Evolutionary conservation across 1,140 invertebrate species (phyloP).

Genomic region (Ooceraea biroi): DNA sequence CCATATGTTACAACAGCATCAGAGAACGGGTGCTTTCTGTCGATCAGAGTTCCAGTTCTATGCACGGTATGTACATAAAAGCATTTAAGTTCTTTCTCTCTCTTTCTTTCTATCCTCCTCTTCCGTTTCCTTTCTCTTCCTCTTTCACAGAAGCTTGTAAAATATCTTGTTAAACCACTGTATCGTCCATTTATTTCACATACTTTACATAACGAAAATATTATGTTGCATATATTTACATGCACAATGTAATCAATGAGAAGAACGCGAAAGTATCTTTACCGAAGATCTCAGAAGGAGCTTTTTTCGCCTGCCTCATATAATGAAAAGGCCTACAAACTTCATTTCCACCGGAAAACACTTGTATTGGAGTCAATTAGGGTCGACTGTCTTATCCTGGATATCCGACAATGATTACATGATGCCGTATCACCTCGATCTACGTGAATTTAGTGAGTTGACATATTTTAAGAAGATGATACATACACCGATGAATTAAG

Average conservation of each 20-base stretch:
- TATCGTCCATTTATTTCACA: too few relatives aligned
- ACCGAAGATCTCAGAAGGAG: too few relatives aligned
- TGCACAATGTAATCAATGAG: conserved; percentile 7
- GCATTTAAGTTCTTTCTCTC: conserved; percentile 28
- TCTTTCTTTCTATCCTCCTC: too few relatives aligned
- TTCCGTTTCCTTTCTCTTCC: too few relatives aligned
- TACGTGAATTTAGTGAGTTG: conserved; percentile 70
- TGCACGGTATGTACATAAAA: conserved; percentile 81
- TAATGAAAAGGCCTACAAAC: too few relatives aligned
- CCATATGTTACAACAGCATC: conserved; percentile 86
- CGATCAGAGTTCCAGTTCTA: conserved; percentile 84
- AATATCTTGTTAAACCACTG: not conserved
- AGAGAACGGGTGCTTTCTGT: conserved; percentile 86
- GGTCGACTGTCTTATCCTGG: too few relatives aligned
- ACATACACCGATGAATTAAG: too few relatives aligned
- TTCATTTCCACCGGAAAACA: too few relatives aligned
- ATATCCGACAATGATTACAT: too few relatives aligned
- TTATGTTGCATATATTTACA: conserved; percentile 16
- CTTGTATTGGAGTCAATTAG: too few relatives aligned
- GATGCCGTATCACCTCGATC: too few relatives aligned
- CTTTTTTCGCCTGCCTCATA: too few relatives aligned
- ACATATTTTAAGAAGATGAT: not conserved
- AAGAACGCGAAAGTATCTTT: not conserved
- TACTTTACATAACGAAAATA: not conserved
- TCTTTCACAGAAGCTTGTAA: not conserved